Evolutionary conservation across 2,797 vertebrate genomes (phyloP).

Genomic region (Odontamblyopus rebecca): DNA sequence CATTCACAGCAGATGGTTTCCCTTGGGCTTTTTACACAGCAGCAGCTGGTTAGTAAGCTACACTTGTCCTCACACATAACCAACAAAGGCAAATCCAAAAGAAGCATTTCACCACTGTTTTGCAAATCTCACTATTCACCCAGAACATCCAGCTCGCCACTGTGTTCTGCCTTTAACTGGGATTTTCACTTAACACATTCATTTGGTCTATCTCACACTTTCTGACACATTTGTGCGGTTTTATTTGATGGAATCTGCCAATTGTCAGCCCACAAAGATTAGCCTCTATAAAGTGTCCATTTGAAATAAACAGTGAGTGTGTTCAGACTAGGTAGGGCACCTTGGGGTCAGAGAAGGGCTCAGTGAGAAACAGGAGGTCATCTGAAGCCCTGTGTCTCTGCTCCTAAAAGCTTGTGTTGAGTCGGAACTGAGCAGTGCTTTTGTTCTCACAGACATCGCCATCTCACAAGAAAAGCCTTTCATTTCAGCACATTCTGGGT

Average conservation of each 20-base stretch:
- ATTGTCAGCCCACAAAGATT: constrained; percentile 62
- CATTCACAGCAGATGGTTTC: constrained; percentile 7
- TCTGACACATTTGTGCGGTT: constrained; percentile 52
- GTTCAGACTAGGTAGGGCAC: constrained; percentile 26
- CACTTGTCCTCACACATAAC: constrained; percentile 2
- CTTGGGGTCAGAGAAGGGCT: constrained; percentile 12
- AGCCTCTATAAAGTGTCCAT: constrained; percentile 68
- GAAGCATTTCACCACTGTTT: constrained; percentile 1
- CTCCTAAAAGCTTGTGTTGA: constrained; percentile 33
- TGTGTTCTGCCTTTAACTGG: constrained; percentile 49
- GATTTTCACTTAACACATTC: constrained; percentile 54
- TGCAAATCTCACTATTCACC: constrained; percentile 5
- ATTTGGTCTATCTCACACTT: constrained; percentile 54
- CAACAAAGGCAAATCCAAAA: neutral
- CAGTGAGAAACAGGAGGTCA: constrained; percentile 10
- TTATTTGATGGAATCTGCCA: constrained; percentile 58
- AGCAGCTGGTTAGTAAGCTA: constrained; percentile 14
- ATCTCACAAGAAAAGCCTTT: constrained; percentile 51
- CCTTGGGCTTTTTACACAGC: neutral
- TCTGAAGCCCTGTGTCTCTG: constrained; percentile 27
- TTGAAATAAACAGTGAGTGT: constrained; percentile 61
- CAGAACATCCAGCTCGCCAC: constrained; percentile 17
- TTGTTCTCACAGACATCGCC: constrained; percentile 47
- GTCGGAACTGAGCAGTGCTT: constrained; percentile 25
- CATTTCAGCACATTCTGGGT: constrained; percentile 50